A percentile compares a stretch with the other conserved stretches of the same genome.
Conservation (phyloP, 2,888 invertebrate species). For the Camptogramma bilineatum region DNA sequence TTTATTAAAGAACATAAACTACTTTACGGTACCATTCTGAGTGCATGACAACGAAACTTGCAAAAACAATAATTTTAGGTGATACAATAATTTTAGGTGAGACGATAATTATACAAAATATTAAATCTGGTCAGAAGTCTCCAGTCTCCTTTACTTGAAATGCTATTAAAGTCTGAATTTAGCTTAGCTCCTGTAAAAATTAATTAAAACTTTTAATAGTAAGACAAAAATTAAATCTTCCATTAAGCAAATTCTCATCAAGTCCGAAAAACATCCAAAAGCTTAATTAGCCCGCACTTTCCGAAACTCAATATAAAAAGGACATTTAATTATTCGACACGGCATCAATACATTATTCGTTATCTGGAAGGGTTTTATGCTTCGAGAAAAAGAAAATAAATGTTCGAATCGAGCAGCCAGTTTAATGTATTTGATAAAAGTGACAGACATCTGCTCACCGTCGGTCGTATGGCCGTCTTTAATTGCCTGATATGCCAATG, state of each 20-base stretch:
- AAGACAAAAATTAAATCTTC: not conserved
- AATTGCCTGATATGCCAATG: constrained; percentile 80
- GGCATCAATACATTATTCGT: constrained; percentile 78
- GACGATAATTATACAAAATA: no score
- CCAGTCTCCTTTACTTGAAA: no score
- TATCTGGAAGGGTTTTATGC: constrained; percentile 78
- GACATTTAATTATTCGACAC: constrained; percentile 78
- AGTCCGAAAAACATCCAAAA: constrained; percentile 50
- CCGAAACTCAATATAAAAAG: constrained; percentile 66
- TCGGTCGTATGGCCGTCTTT: constrained; percentile 68
- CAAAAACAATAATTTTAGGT: no score
- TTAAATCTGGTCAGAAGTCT: no score
- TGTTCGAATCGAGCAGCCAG: constrained; percentile 76
- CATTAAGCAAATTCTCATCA: constrained; percentile 17
- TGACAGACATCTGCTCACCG: constrained; percentile 83
- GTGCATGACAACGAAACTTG: no score
- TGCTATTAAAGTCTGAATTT: not conserved
- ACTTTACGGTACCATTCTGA: no score
- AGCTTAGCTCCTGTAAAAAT: not conserved
- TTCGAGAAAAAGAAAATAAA: constrained; percentile 70
- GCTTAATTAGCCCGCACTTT: constrained; percentile 71
- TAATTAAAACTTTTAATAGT: not conserved
- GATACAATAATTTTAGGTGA: no score
- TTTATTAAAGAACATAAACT: no score
- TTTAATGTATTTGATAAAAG: constrained; percentile 84